Evolutionary conservation across 2,888 invertebrate species (phyloP), one percentile per base, ranked within the genome.

Genomic region (Drymonia ruficornis): DNA sequence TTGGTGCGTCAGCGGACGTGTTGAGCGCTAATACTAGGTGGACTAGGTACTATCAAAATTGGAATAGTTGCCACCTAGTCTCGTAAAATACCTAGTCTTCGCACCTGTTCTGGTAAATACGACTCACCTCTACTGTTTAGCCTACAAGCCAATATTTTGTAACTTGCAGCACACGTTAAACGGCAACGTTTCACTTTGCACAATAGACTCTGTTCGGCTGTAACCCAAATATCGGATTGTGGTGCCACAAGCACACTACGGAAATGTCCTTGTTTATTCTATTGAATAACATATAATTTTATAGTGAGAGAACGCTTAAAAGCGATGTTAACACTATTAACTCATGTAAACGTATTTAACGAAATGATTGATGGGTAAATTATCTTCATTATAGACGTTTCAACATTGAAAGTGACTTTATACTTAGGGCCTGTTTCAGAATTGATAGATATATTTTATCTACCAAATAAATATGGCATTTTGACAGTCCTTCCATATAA

Each of bases 161-260:
- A 31, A 57, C 73, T 80, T 76, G 61, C n/a, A 48, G 81, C 82
- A 78, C 16, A 70, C 73, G 61, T 55, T 72, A 83, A 81, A 75
- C 76, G 78, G 81, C 81, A 83, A 87, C 87, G 81, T 87, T 90
- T 88, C 84, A 87, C 87, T 89, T 88, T 83, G 84, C 84, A 89
- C 87, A 90, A 89, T 89, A 86, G 86, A 84, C 84, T 84, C 76
- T 78, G 87, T 89, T 89, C 87, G 86, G 81, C 76, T 81, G 86
- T 88, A 88, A 89, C 89, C 90, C 89, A 90, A 90, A 90, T 89
- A 89, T 90, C 84, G 82, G 77, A 85, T 88, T 87, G 86, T 84
- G 78, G 78, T 72, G 66, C 78, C 72, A 79, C 78, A 77, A 77
- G 76, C 74, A 55, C 72, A 76, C 78, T 77, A 76, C 77, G 80